phyloP scores from a whole-genome alignment of 2,888 invertebrate genomes.

The Mesochorus sp. region DNA sequence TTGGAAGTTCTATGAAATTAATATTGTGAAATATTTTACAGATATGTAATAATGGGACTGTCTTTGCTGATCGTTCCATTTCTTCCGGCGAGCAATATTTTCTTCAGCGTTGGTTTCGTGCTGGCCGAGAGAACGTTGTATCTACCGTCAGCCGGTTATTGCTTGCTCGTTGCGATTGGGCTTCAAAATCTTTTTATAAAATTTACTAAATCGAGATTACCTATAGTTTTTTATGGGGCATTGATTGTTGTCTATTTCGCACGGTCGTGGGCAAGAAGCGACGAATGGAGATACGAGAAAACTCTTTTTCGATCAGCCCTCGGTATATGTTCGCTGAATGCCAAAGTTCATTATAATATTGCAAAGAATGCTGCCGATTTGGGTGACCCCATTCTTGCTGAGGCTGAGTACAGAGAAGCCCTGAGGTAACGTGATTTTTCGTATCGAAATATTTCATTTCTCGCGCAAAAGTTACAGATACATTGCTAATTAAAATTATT shows the following conservation, averaged over 20 bases:
- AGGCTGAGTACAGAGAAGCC: constrained; percentile 90
- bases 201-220: constrained; percentile 61
- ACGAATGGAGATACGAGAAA: constrained; percentile 92
- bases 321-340: constrained; percentile 95
- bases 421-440: constrained; percentile 84
- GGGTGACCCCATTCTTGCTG: constrained; percentile 87
- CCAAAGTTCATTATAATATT: constrained; percentile 96
- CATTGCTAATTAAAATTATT: constrained; percentile 33
- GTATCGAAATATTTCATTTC: constrained; percentile 7
- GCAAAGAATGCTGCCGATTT: constrained; percentile 93
- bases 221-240: constrained; percentile 70
- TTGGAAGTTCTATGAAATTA: too few species aligned
- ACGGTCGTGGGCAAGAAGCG: constrained; percentile 84
- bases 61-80: constrained; percentile 89
- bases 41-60: constrained; percentile 84
- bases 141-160: constrained; percentile 91
- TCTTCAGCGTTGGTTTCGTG: constrained; percentile 94
- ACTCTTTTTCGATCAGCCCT: constrained; percentile 91
- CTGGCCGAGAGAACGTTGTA: constrained; percentile 94
- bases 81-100: constrained; percentile 92
- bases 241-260: constrained; percentile 76
- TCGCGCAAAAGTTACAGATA: neutral
- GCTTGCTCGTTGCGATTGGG: constrained; percentile 87
- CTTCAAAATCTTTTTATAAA: constrained; percentile 81
- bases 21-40: constrained; percentile 78